Evolutionary conservation across 2,888 invertebrate species (phyloP), one percentile per base, ranked within the genome.

Genomic region (Phasia obesa): DNA sequence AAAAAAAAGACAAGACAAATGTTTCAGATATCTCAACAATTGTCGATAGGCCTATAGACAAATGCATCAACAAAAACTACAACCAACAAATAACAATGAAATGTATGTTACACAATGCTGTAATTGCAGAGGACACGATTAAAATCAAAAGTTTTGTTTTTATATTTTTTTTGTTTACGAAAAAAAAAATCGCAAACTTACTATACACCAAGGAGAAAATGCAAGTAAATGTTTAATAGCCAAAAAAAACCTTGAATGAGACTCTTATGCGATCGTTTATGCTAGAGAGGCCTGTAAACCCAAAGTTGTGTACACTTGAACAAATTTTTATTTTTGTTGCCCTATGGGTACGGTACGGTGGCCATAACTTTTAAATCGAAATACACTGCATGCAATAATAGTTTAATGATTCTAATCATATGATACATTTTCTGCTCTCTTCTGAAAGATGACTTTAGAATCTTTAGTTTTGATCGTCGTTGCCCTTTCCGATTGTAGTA

Each of bases 111-210:
- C 65, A 84, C 79, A 81, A 79, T 74, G 75, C 77, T 82, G 80
- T 82, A 79, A 79, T 79, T 78, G 82, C 75, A 79, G 77, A 80
- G 84, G 82, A 80, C 84, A 84, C 80, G 85, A 85, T 84, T 62
- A 85, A 84, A 85, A 84, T 81, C 84, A 80, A 81, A 85, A 84
- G 75, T 53, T 44, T 42, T 42, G n/a, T 42, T 42, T 11, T 35
- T 35, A 35, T 9, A 5, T 35, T 35, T 35, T 11, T 31, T 79
- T 38, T 38, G 4, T 7, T 38, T 38, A 11, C 38, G 7, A 11
- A 38, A 38, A 38, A 38, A 38, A 4, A 38, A 7, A 38, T 38
- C 2, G 4, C 2, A 51, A 55, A 21, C n/a, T 23, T 49, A 44
- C 57, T 57, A 64, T 71, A 71, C 71, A 38, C 60, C 60, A 71